Conservation (phyloP, 1,140 invertebrate genomes). For the Akabosia matsudoensis region DNA sequence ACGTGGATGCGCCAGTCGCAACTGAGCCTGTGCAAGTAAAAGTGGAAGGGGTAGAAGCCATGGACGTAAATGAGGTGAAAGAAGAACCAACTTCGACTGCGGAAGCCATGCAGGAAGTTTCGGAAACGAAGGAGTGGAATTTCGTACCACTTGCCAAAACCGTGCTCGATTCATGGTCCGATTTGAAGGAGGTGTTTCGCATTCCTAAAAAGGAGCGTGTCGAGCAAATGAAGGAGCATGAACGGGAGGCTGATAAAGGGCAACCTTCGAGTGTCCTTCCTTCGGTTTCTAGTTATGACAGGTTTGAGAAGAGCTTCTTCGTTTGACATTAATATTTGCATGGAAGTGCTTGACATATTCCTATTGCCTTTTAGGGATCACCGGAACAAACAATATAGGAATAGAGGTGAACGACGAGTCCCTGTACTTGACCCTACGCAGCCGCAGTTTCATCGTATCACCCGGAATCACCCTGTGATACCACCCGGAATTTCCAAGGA, state of each 20-base stretch:
- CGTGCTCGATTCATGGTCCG: constrained; percentile 71
- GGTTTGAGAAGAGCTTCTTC: constrained; percentile 32
- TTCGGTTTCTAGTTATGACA: constrained; percentile 48
- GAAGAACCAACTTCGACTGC: constrained; percentile 44
- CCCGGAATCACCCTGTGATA: constrained; percentile 33
- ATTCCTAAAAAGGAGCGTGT: constrained; percentile 93
- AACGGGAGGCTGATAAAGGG: constrained; percentile 69
- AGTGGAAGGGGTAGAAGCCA: constrained; percentile 17
- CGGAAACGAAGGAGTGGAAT: constrained; percentile 39
- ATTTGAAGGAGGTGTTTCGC: constrained; percentile 82
- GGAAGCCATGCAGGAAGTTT: constrained; percentile 46
- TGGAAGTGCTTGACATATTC: too few relatives aligned
- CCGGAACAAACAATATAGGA: constrained; percentile 33
- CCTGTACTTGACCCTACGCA: constrained; percentile 30
- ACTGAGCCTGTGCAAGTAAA: constrained; percentile 21
- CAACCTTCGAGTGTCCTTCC: constrained; percentile 35
- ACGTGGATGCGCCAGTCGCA: too few relatives aligned
- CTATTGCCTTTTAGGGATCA: too few relatives aligned
- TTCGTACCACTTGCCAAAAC: constrained; percentile 60
- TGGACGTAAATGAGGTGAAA: constrained; percentile 10
- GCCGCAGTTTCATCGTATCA: not conserved
- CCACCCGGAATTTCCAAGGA: constrained; percentile 62
- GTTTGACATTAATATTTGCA: too few relatives aligned
- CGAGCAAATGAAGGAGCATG: constrained; percentile 88
- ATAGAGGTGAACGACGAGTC: constrained; percentile 34